A percentile compares a stretch with the other conserved stretches of the same genome.
Conservation (phyloP, 2,113 vertebrate genomes). For the Bujurquina vittata region DNA sequence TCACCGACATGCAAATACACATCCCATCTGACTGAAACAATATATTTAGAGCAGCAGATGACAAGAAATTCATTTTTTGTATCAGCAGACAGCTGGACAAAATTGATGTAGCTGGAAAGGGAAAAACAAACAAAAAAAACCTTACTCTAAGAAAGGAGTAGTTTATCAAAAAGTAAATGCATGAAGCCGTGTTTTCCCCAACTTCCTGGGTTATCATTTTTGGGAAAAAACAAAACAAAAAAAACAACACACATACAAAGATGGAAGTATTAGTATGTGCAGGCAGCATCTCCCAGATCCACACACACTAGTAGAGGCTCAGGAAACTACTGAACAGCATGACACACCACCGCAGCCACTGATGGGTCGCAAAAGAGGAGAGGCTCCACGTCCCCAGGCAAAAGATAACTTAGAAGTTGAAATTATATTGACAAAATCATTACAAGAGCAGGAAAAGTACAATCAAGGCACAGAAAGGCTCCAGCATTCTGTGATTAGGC, state of each 20-base stretch:
- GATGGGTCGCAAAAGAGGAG: conserved; percentile 56
- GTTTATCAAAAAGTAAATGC: conserved; percentile 64
- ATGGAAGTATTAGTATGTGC: conserved; percentile 64
- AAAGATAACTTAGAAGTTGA: conserved; percentile 29
- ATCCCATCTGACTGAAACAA: conserved; percentile 42
- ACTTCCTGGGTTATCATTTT: conserved; percentile 59
- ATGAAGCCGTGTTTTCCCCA: conserved; percentile 60
- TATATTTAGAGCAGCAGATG: conserved; percentile 38
- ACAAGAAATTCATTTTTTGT: conserved; percentile 41
- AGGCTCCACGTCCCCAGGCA: conserved; percentile 41
- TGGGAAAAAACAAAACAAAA: conserved; percentile 9
- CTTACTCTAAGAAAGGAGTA: conserved; percentile 52
- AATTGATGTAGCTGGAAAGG: conserved; percentile 32
- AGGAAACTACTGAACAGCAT: conserved; percentile 90
- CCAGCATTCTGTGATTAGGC: conserved; percentile 54
- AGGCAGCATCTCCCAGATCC: conserved; percentile 54
- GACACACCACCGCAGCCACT: conserved; percentile 93
- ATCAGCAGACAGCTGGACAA: conserved; percentile 48
- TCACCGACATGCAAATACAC: conserved; percentile 56
- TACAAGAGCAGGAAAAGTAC: conserved; percentile 55
- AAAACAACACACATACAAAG: conserved; percentile 35
- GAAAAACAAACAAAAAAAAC: conserved; percentile 28
- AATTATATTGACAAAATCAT: conserved; percentile 46
- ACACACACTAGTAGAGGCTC: conserved; percentile 61
- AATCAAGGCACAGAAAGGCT: conserved; percentile 65